phyloP scores from a whole-genome alignment of 2,797 vertebrate species.

The Scyliorhinus canicula region DNA sequence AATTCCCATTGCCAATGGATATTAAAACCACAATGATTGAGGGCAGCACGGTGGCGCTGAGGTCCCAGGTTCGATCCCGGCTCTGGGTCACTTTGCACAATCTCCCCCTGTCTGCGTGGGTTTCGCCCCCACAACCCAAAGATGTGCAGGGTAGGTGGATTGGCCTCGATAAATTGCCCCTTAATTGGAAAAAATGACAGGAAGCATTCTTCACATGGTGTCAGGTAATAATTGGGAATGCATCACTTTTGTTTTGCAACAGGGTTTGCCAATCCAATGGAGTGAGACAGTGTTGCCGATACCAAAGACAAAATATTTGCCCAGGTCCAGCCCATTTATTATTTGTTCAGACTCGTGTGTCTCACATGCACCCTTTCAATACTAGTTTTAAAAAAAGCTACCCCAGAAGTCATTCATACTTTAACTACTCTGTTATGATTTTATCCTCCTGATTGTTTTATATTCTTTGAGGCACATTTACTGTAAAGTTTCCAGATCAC shows the following conservation, averaged over 20 bases:
- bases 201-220: not conserved
- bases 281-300: not conserved
- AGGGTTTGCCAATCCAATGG: not conserved
- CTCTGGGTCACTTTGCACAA: too few species aligned
- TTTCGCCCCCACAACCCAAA: too few species aligned
- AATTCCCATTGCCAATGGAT: too few species aligned
- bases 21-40: too few species aligned
- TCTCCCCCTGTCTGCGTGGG: too few species aligned
- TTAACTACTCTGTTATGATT: not conserved
- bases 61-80: too few species aligned
- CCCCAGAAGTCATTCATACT: not conserved
- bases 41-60: too few species aligned
- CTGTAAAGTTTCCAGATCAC: not conserved
- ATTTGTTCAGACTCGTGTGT: not conserved
- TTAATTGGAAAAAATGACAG: too few species aligned
- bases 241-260: not conserved
- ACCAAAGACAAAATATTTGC: not conserved
- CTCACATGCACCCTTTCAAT: not conserved
- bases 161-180: too few species aligned
- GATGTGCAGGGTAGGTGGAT: too few species aligned
- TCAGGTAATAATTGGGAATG: not conserved
- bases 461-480: not conserved
- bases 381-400: not conserved
- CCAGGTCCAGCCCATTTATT: not conserved
- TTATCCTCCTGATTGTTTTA: not conserved